Evolutionary conservation across 2,888 invertebrate genomes (phyloP).

Genomic region (Cheilosia vulpina): DNA sequence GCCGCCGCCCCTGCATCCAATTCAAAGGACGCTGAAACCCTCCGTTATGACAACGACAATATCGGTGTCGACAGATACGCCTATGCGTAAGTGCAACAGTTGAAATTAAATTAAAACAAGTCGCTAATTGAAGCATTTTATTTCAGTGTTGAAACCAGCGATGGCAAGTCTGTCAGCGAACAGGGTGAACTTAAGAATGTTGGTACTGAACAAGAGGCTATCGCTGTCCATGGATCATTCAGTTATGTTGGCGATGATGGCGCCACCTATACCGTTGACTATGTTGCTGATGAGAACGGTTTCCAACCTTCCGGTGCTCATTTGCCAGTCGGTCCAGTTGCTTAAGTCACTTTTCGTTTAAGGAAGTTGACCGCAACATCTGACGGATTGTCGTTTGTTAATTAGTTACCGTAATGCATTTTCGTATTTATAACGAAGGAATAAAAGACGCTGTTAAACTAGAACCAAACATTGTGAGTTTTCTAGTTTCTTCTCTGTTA

Average conservation of each 20-base stretch:
- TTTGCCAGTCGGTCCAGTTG: slow-evolving; percentile 77
- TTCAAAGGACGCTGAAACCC: neutral
- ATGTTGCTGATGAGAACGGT: slow-evolving; percentile 76
- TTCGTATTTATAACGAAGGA: slow-evolving; percentile 2
- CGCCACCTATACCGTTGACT: slow-evolving; percentile 81
- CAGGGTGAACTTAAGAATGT: slow-evolving; percentile 80
- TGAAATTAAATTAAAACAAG: neutral
- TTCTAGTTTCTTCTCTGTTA: too few relatives aligned
- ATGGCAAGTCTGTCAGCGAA: slow-evolving; percentile 18
- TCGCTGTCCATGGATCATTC: neutral
- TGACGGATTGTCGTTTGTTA: neutral
- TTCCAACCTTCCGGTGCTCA: slow-evolving; percentile 82
- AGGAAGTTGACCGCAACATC: neutral
- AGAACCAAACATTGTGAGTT: neutral
- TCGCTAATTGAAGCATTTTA: neutral
- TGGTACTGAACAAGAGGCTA: slow-evolving; percentile 79
- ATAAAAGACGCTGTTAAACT: slow-evolving; percentile 3
- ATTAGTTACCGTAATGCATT: neutral
- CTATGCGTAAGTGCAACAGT: neutral
- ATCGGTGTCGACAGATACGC: neutral
- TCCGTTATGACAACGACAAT: neutral
- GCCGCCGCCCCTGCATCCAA: neutral
- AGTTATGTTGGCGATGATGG: slow-evolving; percentile 79
- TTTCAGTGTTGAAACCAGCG: slow-evolving; percentile 4
- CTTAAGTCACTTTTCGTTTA: neutral